Evolutionary conservation across 2,888 invertebrate species (phyloP).

Genomic region (Dermolepida albohirtum): DNA sequence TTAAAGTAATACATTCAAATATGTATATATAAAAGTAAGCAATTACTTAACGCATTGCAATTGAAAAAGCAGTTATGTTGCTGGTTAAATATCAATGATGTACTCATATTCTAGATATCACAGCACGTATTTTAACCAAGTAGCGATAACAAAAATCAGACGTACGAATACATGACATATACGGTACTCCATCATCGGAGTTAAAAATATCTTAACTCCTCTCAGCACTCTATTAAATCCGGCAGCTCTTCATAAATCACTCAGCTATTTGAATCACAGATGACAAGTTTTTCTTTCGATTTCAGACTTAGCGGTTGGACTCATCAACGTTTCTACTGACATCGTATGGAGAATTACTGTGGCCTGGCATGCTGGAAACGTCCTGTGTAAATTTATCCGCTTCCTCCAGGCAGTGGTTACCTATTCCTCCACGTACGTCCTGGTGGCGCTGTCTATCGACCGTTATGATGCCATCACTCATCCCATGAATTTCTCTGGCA

Average conservation of each 20-base stretch:
- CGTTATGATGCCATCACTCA: conserved; percentile 93
- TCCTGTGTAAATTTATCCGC: conserved; percentile 88
- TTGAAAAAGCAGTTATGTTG: no score
- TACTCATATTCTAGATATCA: no score
- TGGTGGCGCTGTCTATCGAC: conserved; percentile 92
- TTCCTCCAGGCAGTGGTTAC: conserved; percentile 90
- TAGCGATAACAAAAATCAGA: no score
- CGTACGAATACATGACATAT: no score
- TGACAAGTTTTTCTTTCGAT: conserved; percentile 49
- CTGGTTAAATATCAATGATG: no score
- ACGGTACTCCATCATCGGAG: no score
- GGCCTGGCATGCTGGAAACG: conserved; percentile 89
- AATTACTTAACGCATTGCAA: no score
- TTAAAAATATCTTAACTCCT: no score
- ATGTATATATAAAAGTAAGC: no score
- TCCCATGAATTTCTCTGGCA: conserved; percentile 95
- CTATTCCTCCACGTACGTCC: conserved; percentile 91
- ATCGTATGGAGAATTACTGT: conserved; percentile 91
- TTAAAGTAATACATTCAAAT: no score
- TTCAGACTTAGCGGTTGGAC: conserved; percentile 88
- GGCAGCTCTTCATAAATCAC: conserved; percentile 9
- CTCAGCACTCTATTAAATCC: not conserved
- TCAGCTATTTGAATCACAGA: conserved; percentile 8
- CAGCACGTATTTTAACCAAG: no score
- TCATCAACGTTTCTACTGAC: conserved; percentile 89